Conservation (phyloP, 2,113 vertebrate genomes). For the Corynorhinus townsendii region DNA sequence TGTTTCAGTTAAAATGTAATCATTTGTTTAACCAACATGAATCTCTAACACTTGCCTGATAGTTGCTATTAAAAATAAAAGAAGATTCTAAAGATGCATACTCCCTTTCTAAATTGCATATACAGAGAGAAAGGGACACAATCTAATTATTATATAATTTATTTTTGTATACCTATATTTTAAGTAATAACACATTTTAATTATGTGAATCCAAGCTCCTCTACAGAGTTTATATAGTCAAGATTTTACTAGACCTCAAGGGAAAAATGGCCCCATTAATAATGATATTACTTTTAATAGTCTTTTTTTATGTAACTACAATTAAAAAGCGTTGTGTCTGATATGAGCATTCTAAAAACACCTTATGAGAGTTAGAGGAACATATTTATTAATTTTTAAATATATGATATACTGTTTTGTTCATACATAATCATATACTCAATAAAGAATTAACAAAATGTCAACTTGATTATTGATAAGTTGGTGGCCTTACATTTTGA, state of each 20-base stretch:
- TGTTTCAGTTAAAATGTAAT: background rate
- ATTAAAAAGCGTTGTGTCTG: background rate
- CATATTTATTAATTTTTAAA: background rate
- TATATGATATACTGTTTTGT: background rate
- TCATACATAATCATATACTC: background rate
- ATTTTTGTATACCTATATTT: background rate
- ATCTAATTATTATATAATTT: background rate
- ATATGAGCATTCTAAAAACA: background rate
- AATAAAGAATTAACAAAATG: background rate
- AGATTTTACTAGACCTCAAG: background rate
- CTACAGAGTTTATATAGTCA: background rate
- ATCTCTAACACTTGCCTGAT: background rate
- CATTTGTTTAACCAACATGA: background rate
- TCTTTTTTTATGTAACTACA: background rate
- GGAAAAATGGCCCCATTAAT: background rate
- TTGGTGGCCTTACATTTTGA: background rate
- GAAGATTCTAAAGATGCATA: background rate
- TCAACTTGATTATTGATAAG: background rate
- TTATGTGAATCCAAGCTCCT: background rate
- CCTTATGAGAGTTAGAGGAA: background rate
- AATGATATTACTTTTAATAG: background rate
- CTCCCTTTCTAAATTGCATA: background rate
- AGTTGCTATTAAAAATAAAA: background rate
- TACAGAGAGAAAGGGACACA: background rate
- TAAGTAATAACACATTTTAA: slow-evolving; percentile 23